Conservation (phyloP, 2,888 invertebrate species). For the Hirtodrosophila cameraria region DNA sequence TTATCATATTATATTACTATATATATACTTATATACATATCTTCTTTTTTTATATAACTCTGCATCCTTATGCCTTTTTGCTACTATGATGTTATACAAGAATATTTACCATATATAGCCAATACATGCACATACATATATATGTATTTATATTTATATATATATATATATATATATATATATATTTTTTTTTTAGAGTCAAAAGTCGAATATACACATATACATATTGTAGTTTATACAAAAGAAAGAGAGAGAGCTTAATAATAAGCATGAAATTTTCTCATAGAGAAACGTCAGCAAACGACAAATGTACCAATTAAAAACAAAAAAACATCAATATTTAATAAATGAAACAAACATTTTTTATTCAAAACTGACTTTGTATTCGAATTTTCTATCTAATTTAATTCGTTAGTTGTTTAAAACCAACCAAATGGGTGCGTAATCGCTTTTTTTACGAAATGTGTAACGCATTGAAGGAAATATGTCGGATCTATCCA, state of each 20-base stretch:
- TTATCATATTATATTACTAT: slow-evolving; percentile 5
- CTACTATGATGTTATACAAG: slow-evolving; percentile 58
- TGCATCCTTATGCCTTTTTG: slow-evolving; percentile 42
- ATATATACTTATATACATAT: slow-evolving; percentile 7
- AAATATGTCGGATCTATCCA: no score
- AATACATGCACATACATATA: slow-evolving; percentile 46
- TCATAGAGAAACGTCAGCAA: slow-evolving; percentile 58
- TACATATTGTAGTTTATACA: slow-evolving; percentile 55
- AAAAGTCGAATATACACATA: slow-evolving; percentile 48
- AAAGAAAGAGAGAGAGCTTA: slow-evolving; percentile 41
- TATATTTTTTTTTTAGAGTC: slow-evolving; percentile 50
- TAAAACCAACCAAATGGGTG: no score
- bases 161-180: slow-evolving; percentile 11
- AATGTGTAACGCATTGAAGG: no score
- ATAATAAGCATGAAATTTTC: slow-evolving; percentile 52
- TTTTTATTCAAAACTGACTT: slow-evolving; percentile 19
- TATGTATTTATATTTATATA: slow-evolving; percentile 28
- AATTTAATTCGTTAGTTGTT: no score
- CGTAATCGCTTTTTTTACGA: no score
- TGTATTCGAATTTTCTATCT: no score
- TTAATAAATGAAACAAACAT: slow-evolving; percentile 45
- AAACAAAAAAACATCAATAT: slow-evolving; percentile 47
- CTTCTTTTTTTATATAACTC: slow-evolving; percentile 26
- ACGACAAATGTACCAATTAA: slow-evolving; percentile 64
- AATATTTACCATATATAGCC: slow-evolving; percentile 44